A percentile compares a stretch with the other conserved stretches of the same genome.
These are phyloP conservation scores for Drosophila repleta DNA, from an alignment of 1,140 invertebrate genomes.

Conservation along the genomic window DNA sequence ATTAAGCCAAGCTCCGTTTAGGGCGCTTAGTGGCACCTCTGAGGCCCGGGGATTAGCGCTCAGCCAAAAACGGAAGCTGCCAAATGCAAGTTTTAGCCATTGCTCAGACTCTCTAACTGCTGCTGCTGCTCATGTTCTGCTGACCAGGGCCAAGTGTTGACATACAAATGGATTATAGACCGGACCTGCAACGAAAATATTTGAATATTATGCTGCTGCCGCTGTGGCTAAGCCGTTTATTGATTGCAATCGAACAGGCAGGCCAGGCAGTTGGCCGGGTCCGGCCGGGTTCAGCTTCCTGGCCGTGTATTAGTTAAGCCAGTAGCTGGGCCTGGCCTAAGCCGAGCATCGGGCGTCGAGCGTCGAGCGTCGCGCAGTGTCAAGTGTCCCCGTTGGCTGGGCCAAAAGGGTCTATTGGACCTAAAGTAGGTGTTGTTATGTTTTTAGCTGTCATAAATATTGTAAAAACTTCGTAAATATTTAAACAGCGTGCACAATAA, in stretches of 20 bases:
- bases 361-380: conserved; percentile 41
- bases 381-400: conserved; percentile 61
- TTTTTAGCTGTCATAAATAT: conserved; percentile 83
- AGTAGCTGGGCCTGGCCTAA: conserved; percentile 25
- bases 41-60: conserved; percentile 45
- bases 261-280: background rate
- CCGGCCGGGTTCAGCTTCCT: conserved; percentile 8
- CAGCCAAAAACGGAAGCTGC: conserved; percentile 60
- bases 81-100: background rate
- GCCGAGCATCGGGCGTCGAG: conserved; percentile 4
- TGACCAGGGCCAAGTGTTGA: conserved; percentile 56
- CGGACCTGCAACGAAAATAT: conserved; percentile 52
- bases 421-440: conserved; percentile 77
- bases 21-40: conserved; percentile 69
- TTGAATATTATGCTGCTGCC: conserved; percentile 56
- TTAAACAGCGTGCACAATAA: conserved; percentile 79
- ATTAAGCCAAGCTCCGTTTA: conserved; percentile 58
- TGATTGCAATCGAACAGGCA: conserved; percentile 71
- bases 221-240: conserved; percentile 72
- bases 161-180: conserved; percentile 74
- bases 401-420: conserved; percentile 25
- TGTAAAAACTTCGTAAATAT: conserved; percentile 81
- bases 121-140: background rate
- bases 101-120: no score
- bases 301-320: conserved; percentile 29